Evolutionary conservation across 2,113 vertebrate genomes (phyloP).

Genomic region (Promerops cafer): DNA sequence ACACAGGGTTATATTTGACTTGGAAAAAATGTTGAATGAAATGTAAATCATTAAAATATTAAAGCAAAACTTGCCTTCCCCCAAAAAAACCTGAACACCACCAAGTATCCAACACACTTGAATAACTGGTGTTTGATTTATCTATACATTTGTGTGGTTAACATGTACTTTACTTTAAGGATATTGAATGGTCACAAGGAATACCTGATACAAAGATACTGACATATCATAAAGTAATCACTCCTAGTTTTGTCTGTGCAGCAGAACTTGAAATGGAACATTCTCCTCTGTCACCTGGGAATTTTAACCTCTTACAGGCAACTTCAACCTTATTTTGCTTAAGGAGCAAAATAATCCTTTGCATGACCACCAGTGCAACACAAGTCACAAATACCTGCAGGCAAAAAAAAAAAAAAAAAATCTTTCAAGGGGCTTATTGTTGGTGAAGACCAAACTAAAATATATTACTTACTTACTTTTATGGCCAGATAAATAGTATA

Average conservation of each 20-base stretch:
- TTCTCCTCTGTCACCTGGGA: not conserved
- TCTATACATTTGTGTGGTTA: not conserved
- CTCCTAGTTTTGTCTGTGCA: not conserved
- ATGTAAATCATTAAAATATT: not conserved
- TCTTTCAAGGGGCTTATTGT: conserved; percentile 72
- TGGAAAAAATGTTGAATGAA: not conserved
- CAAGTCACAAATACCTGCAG: not conserved
- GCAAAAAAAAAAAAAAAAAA: not conserved
- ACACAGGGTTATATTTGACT: not conserved
- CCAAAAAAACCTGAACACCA: rapidly evolving
- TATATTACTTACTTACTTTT: conserved; percentile 55
- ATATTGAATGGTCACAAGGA: not conserved
- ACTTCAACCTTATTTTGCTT: not conserved
- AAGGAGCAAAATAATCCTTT: not conserved
- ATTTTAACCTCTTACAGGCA: not conserved
- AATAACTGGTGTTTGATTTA: not conserved
- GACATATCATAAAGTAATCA: not conserved
- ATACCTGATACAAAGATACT: not conserved
- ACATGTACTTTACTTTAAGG: not conserved
- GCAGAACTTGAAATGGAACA: not conserved
- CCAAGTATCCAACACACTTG: not conserved
- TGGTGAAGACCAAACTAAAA: conserved; percentile 57
- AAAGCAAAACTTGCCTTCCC: not conserved
- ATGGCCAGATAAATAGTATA: conserved; percentile 79
- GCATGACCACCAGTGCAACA: not conserved